phyloP scores from a whole-genome alignment of 2,113 vertebrate species.

The western clawed frog (Xenopus tropicalis) region DNA sequence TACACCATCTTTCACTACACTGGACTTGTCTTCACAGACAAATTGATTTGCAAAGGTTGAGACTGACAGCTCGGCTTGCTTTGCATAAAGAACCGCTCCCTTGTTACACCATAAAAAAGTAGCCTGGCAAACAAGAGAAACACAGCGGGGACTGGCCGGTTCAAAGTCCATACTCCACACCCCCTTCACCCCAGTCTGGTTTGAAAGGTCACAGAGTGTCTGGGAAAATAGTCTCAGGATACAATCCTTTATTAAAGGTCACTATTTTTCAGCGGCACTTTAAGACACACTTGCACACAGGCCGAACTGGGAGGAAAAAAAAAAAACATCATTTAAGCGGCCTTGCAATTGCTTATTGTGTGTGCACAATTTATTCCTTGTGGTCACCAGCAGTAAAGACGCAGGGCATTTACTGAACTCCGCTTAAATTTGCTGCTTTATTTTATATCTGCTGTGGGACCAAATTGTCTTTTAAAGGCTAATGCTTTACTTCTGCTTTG shows the following conservation, averaged over 20 bases:
- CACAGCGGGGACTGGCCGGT: conserved; percentile 79
- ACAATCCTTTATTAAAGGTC: conserved; percentile 95
- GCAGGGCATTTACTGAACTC: background rate
- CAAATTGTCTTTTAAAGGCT: too few species aligned
- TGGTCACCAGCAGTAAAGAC: conserved; percentile 70
- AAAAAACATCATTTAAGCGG: conserved; percentile 49
- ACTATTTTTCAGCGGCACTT: conserved; percentile 88
- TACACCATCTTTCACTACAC: conserved; percentile 73
- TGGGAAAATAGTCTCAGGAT: conserved; percentile 91
- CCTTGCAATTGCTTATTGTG: conserved; percentile 65
- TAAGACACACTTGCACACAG: conserved; percentile 73
- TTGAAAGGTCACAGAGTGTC: conserved; percentile 95
- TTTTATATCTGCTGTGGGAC: too few species aligned
- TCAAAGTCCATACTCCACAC: conserved; percentile 84
- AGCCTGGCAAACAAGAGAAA: conserved; percentile 80
- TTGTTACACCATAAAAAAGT: conserved; percentile 80
- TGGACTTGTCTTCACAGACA: conserved; percentile 86
- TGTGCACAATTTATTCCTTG: conserved; percentile 67
- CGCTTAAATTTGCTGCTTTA: background rate
- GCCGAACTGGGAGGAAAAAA: conserved; percentile 50
- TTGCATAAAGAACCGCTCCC: conserved; percentile 84
- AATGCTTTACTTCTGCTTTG: too few species aligned
- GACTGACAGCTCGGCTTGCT: conserved; percentile 81
- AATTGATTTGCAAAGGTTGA: conserved; percentile 99
- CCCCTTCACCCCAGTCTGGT: conserved; percentile 90